Evolutionary conservation across 2,888 invertebrate genomes (phyloP), one percentile per base, ranked within the genome.

Genomic region (Pyrocoelia pectoralis): DNA sequence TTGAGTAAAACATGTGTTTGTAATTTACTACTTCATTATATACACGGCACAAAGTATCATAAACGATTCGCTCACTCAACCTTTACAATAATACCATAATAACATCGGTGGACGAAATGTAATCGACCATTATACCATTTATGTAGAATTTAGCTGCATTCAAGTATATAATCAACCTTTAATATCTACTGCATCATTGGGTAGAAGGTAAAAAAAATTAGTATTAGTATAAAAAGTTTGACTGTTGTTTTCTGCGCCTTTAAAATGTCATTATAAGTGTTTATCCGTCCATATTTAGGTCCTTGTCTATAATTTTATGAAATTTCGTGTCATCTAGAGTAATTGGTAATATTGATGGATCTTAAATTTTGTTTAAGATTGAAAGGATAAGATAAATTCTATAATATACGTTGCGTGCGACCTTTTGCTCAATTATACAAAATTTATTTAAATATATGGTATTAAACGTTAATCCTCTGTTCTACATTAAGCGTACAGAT

Each of bases 191-290:
- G 56, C 46, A 61, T 51, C 41, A 12, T 51, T 38, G 15, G 19
- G 12, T 12, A 51, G 14, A 19, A 54, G 29, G 33, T 15, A 51
- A 56, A 63, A 61, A 50, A 49, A 68, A 55, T 38, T 24, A 28
- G 54, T 55, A 40, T 29, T 19, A 33, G 28, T 29, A 56, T 33
- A 62, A 62, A 62, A 66, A 62, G 43, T 17, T 48, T 54, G 50
- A 50, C 61, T 56, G 57, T 55, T 55, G 59, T 62, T 67, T 59
- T 64, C 59, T 68, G 56, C 64, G 59, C 59, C 64, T 69, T 70
- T 67, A 68, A 70, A 70, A 68, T 68, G 68, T 68, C 70, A 70
- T 70, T 70, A 70, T 59, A 65, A 61, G 33, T 65, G 64, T 68
- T 70, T 70, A 70, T 63, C 62, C 40, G 62, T 43, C 61, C 61